Percentiles rank a stretch among this genome's conserved stretches.
phyloP scores from a whole-genome alignment of 64 coral and sea anemone genomes.

The Pocillopora damicornis region DNA sequence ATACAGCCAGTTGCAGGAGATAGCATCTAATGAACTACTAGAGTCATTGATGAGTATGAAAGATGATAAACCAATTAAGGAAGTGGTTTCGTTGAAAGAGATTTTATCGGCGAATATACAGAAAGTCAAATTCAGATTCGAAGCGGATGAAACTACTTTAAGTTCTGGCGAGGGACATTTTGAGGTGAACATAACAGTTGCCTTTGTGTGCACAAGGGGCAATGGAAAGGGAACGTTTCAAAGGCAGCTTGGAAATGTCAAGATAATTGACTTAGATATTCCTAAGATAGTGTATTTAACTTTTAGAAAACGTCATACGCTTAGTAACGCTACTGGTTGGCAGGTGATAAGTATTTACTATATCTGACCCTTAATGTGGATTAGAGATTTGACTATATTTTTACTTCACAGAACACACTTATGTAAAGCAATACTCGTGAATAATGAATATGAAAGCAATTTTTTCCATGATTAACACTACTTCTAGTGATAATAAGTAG shows the following conservation, averaged over 20 bases:
- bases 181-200: conserved; percentile 60
- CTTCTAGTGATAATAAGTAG: too few relatives aligned
- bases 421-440: too few relatives aligned
- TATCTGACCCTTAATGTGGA: not conserved
- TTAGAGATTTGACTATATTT: too few relatives aligned
- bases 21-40: conserved; percentile 45
- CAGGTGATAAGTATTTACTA: conserved; percentile 52
- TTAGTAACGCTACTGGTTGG: conserved; percentile 59
- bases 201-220: conserved; percentile 24
- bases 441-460: too few relatives aligned
- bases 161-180: conserved; percentile 20
- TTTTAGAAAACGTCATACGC: conserved; percentile 56
- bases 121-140: conserved; percentile 52
- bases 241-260: conserved; percentile 68
- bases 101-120: conserved; percentile 71
- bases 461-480: too few relatives aligned
- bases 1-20: conserved; percentile 44
- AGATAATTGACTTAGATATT: conserved; percentile 46
- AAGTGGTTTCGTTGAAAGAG: conserved; percentile 36
- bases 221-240: conserved; percentile 23
- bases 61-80: conserved; percentile 8
- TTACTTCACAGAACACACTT: too few relatives aligned
- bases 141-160: conserved; percentile 23
- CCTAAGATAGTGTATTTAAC: conserved; percentile 63
- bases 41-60: conserved; percentile 32